phyloP scores from a whole-genome alignment of 2,113 vertebrate genomes.

The Crocuta crocuta region DNA sequence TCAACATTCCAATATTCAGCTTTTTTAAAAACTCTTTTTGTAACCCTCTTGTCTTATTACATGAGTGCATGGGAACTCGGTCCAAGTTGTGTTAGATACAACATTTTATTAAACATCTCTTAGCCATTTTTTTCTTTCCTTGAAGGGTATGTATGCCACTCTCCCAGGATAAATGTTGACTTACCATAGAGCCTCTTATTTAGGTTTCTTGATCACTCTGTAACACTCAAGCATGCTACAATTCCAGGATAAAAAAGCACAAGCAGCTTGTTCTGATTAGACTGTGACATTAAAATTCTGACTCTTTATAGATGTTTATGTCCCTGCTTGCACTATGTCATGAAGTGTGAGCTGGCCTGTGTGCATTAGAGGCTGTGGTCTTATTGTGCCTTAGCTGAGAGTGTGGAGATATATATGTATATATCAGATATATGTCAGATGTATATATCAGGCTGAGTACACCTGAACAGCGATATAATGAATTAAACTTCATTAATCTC shows the following conservation, averaged over 20 bases:
- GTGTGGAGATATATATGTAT: not conserved
- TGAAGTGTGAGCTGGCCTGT: not conserved
- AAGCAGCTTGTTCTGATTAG: not conserved
- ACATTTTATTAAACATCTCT: not conserved
- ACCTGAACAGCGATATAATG: not conserved
- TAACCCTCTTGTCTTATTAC: not conserved
- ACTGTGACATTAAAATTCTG: not conserved
- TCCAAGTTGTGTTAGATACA: not conserved
- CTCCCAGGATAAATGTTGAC: not conserved
- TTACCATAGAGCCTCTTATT: not conserved
- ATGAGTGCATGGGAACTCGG: not conserved
- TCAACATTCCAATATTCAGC: not conserved
- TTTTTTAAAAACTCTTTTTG: not conserved
- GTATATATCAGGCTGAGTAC: not conserved
- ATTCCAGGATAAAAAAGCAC: not conserved
- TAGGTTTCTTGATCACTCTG: not conserved
- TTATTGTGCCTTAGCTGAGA: not conserved
- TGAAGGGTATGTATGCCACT: not conserved
- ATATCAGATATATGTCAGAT: no score
- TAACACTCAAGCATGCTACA: not conserved
- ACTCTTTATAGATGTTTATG: not conserved
- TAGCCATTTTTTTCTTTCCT: not conserved
- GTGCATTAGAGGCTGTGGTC: not conserved
- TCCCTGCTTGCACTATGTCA: not conserved
- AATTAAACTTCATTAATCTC: constrained; percentile 77